Base-by-base conservation (phyloP, 2,113 vertebrate species). In the Rhea pennata region DNA sequence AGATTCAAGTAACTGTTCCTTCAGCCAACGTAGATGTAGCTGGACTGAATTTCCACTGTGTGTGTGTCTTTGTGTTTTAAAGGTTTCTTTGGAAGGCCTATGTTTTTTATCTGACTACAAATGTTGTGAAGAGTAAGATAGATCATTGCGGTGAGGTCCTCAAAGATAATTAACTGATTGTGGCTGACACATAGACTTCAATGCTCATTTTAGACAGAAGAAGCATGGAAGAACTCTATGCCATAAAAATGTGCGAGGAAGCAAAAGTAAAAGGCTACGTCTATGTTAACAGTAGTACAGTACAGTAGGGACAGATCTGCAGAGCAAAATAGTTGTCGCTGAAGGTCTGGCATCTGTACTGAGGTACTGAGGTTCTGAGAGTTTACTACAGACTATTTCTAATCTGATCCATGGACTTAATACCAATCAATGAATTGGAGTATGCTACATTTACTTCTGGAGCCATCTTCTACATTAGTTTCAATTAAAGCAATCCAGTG, bases 341-440 rank as follows among this genome's bases (percentile, higher is more conserved):
- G 42, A 70, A 74, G 15, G 14, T 48, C 31, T 71, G 56, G 15
- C 5, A 21, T 39, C 26, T 16, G 2, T 66, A 40, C 10, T n/a
- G 59, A 36, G 36, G 36, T 36, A 36, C 36, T 39, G 23, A 26
- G 19, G 50, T 22, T 48, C 16, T 84, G 24, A 13, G 15, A 13
- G 2, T n/a, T 86, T 73, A 15, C 33, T 71, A 80, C 20, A 44
- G 26, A 44, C 9, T 61, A 23, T 7, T 54, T 91, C 16, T 70
- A 48, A 54, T 48, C 56, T 79, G 21, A n/a, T 59, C 50, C 27
- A 5, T 54, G 62, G 19, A 39, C 4, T 64, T 78, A 51, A 62
- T 6, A 29, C 5, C 23, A 21, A 5, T 39, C 54, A 65, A 10
- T 14, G 0, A 0, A 0, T 4, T 27, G 26, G 10, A 29, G 19